Base-by-base conservation (phyloP, 2,797 vertebrate species). In the Molossus molossus region DNA sequence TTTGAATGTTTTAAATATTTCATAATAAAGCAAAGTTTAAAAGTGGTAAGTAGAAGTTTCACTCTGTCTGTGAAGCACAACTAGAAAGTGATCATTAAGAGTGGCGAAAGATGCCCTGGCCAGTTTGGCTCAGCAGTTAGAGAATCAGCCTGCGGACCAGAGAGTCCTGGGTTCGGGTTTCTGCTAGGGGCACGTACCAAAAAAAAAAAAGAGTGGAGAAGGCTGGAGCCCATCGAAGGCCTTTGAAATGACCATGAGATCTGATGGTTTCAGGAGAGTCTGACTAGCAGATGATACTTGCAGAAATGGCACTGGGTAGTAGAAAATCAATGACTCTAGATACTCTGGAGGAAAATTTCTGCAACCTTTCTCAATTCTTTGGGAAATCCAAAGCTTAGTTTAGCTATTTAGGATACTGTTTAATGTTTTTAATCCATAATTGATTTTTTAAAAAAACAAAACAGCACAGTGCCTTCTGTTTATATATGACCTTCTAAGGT, bases 21-120 rank as follows among this genome's bases (percentile, higher is more conserved):
- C 53, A 73, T 85, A 94, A 94, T 81, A 84, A 92, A 83, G 90
- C 60, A 72, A 62, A 87, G 60, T 91, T 97, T 91, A 40, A 93
- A 91, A 94, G 70, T 81, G 76, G 69, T 20, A n/a, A 60, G 65
- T 29, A 33, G 57, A 87, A 77, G 62, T 81, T 88, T 82, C 58
- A 65, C 69, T 64, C n/a, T 72, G 58, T n/a, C 84, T 76, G 65
- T 77, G 95, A 94, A 88, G 75, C 73, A 76, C 33, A 23, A 83
- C 40, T 33, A 92, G 91, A 33, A 90, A 94, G 94, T 20, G 17
- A 60, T 94, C 75, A 33, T 88, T 83, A 90, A 11, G 62, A 72
- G 45, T 83, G 11, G 55, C 84, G 89, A 60, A 20, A 33, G 33
- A 33, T 33, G 33, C 33, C 33, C 33, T 33, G 33, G 33, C 33